Evolutionary conservation across 2,888 invertebrate genomes (phyloP), one percentile per base, ranked within the genome.

Genomic region (Poecilus cupreus): DNA sequence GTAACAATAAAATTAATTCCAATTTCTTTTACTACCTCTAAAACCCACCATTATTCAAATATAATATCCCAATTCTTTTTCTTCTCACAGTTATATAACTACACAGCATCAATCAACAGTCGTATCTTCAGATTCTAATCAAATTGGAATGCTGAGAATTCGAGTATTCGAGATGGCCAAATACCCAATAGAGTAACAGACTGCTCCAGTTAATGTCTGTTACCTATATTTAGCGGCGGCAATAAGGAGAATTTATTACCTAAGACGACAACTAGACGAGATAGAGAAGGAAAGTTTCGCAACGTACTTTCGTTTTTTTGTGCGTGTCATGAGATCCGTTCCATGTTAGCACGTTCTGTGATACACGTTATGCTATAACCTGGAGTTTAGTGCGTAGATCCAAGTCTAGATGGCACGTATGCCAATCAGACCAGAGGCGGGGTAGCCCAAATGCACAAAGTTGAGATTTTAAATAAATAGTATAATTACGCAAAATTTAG

Each of bases 221-320:
- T 24, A 60, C 6, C 5, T 60, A 22, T 60, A 22, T 18, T 77
- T 77, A 39, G 5, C 13, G 37, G 5, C 13, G 37, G 16, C 57
- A n/a, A 60, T 32, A 60, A 54, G 39, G 54, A 76, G 54, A 54
- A 51, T 77, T 57, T 64, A 46, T 64, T 60, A 64, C 68, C 49
- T 78, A 78, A 64, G 60, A 78, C 32, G 43, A 43, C 43, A 43
- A n/a, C n/a, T n/a, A n/a, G n/a, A 43, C 43, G 10, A 43, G 43
- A 43, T 43, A 13, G 11, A 26, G 22, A 39, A 37, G 26, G 43
- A 78, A 60, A 20, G 24, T 64, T 54, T 18, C 76, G 54, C 11
- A 76, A 76, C 10, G 16, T 26, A 77, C 77, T 77, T 78, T 78
- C 78, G 22, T 64, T 78, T 78, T 75, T 74, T 68, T 13, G 60